These are phyloP conservation scores for Temnopleurus reevesii DNA, from an alignment of 53 echinoderm and acorn worm species.

Conservation along the genomic window DNA sequence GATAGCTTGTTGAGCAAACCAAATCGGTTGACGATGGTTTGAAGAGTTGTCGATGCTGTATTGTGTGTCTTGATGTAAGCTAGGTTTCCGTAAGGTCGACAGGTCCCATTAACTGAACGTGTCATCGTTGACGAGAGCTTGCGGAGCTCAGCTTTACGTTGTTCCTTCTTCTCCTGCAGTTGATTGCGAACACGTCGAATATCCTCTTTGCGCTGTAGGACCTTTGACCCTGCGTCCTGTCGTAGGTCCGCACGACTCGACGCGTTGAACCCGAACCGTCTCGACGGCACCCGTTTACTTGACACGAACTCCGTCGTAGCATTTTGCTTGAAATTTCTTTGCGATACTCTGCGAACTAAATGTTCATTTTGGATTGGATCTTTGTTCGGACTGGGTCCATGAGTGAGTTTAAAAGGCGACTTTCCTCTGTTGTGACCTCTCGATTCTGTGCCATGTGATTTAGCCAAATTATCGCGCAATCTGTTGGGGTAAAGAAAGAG, in stretches of 20 bases:
- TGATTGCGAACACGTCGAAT: neutral
- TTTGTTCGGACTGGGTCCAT: neutral
- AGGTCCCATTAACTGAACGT: neutral
- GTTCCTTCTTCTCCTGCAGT: neutral
- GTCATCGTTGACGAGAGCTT: neutral
- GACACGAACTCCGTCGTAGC: neutral
- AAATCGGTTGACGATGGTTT: conserved; percentile 71
- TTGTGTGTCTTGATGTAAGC: conserved; percentile 82
- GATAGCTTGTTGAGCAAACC: conserved; percentile 65
- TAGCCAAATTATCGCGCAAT: neutral
- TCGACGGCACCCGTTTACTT: neutral
- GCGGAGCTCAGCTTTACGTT: neutral
- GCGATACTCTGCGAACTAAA: neutral
- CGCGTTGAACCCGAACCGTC: neutral
- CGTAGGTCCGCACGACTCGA: neutral
- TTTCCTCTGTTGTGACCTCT: neutral
- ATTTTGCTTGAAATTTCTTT: conserved; percentile 6
- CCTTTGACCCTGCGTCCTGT: neutral
- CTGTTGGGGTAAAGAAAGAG: neutral
- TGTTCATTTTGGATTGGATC: neutral
- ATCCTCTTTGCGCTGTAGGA: neutral
- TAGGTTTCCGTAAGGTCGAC: conserved; percentile 30
- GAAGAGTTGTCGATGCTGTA: conserved; percentile 74
- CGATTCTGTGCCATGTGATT: neutral
- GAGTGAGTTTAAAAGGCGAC: neutral